Base-by-base conservation (phyloP, 2,888 invertebrate genomes). In the Catocala fraxini region DNA sequence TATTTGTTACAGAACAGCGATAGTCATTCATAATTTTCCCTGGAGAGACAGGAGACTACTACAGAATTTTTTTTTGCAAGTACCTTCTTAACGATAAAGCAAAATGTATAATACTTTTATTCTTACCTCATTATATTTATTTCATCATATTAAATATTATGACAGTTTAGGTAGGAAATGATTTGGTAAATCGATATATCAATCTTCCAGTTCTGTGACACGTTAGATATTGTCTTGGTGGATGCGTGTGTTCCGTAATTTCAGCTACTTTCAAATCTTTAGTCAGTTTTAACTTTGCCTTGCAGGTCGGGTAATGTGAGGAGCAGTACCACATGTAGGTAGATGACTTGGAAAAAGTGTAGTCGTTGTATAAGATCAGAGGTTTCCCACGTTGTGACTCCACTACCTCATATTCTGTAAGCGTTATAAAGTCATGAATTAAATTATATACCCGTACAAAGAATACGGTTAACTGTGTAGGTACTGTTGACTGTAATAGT, bases 281-380 rank as follows among this genome's bases (percentile, higher is more conserved):
- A 45, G 0, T 46, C 56, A 13, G 55, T 43, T 47, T 81, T 33
- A 79, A 65, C 15, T 52, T 71, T 0, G 71, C 77, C 46, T 63
- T 79, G 55, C 79, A 82, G 4, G 39, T 42, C 0, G 60, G 57
- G 15, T 41, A 59, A 11, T 68, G 39, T 0, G 60, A 56, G 0
- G 70, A 70, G 49, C 70, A 70, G 7, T 46, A 5, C 70, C 70
- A 70, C 5, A 15, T 25, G 2, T 48, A 7, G 3, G 33, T 6
- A 42, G 60, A 56, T 10, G 57, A 46, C 25, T 61, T 68, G 4
- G 59, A 51, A 49, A 71, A 85, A 0, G 83, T 84, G 42, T 71
- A 84, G 0, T 74, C 73, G 6, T 73, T 68, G 33, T 80, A 63
- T 69, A 83, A 65, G 0, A 85, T 57, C 5, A 80, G 45, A 11